Percentiles rank a stretch among this genome's conserved stretches.
Conservation (phyloP, 2,888 invertebrate genomes). For the Osmoderma eremita region DNA sequence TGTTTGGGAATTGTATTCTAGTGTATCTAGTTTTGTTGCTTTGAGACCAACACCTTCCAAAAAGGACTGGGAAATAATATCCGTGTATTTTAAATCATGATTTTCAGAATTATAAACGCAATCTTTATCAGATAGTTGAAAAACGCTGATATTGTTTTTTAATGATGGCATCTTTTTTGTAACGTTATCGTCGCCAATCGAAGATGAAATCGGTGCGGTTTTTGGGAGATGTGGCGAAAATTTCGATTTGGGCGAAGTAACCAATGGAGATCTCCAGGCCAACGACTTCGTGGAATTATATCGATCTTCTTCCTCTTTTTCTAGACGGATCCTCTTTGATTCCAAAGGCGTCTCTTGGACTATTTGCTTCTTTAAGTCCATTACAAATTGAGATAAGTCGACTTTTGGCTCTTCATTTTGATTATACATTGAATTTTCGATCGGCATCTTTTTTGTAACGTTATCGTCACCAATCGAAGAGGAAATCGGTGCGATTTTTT, state of each 20-base stretch:
- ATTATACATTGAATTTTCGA: slow-evolving; percentile 36
- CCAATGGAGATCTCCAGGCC: slow-evolving; percentile 58
- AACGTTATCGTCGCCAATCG: neutral
- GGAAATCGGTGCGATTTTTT: too few species aligned
- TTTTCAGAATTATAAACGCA: slow-evolving; percentile 5
- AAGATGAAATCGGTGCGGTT: too few species aligned
- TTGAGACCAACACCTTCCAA: slow-evolving; percentile 3
- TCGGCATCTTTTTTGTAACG: neutral
- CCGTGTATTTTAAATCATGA: slow-evolving; percentile 4
- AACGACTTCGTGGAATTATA: slow-evolving; percentile 47
- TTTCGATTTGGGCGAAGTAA: slow-evolving; percentile 54
- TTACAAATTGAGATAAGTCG: slow-evolving; percentile 41
- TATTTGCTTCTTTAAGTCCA: slow-evolving; percentile 35
- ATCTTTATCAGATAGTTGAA: slow-evolving; percentile 30
- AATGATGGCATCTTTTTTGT: slow-evolving; percentile 13
- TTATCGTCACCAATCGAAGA: neutral
- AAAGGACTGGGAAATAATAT: slow-evolving; percentile 24
- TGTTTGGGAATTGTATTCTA: neutral
- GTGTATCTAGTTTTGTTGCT: neutral
- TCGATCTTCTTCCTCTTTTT: slow-evolving; percentile 32
- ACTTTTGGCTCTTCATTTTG: slow-evolving; percentile 12
- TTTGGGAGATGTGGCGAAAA: slow-evolving; percentile 52
- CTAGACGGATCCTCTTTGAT: slow-evolving; percentile 22
- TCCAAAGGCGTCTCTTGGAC: slow-evolving; percentile 14
- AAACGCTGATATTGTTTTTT: neutral